Evolutionary conservation across 2,797 vertebrate genomes (phyloP), one percentile per base, ranked within the genome.

Genomic region (Lerista edwardsae): DNA sequence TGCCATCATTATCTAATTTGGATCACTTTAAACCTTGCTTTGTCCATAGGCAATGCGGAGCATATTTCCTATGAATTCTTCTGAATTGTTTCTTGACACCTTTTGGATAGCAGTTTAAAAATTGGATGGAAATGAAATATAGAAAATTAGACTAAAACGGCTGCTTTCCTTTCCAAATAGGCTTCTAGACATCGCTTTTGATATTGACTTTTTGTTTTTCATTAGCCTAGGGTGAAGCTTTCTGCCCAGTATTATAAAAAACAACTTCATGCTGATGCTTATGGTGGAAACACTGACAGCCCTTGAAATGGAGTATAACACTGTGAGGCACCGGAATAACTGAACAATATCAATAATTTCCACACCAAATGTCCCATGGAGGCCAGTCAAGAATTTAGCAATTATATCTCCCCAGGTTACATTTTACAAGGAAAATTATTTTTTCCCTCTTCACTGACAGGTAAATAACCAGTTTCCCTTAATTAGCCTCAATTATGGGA

Each of bases 391-490:
- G 83, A 93, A 89, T 94, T 91, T 88, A 91, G 55, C 62, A 91
- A 84, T 92, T 90, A 64, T 86, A 75, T 75, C 68, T 93, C 82
- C 77, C 74, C 21, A 88, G 76, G 75, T 80, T 93, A 65, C 65
- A 88, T 87, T 91, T 93, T 83, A 93, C 29, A 83, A 85, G 34
- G 73, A 44, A 92, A 86, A 79, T 91, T 85, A 83, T 84, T 91
- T 83, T 89, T 91, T 88, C 90, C 80, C 59, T 69, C 67, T 76
- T 72, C 78, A 90, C 79, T 93, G 90, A 90, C 64, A 89, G 83
- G 91, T 94, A 95, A 94, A 93, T 93, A 95, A 93, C 59, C 25
- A 82, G 29, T 93, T 90, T 91, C 39, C 61, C 82, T 90, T 95
- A 93, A 94, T 95, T 93, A 94, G 51, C 78, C 57, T 84, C 80